Base-by-base conservation (phyloP, 2,113 vertebrate species). In the Ophiodon elongatus region DNA sequence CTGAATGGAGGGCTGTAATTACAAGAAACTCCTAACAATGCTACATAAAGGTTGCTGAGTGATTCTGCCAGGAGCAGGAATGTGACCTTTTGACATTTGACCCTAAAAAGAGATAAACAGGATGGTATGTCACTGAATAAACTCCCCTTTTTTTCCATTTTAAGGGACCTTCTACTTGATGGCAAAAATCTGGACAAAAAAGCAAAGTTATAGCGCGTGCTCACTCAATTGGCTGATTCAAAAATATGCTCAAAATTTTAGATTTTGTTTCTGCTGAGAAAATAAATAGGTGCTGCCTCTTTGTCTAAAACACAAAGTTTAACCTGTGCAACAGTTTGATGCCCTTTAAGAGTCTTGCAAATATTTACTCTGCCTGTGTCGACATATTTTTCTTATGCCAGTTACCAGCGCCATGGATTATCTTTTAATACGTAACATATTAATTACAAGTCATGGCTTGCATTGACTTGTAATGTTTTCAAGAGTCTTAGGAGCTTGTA, bases 61-160 rank as follows among this genome's bases (percentile, higher is more conserved):
- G 78, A 80, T 79, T 82, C 52, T 43, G 60, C 83, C 82, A 72
- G 74, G 73, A 82, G 65, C 74, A 84, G 88, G 94, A 95, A 95
- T 95, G 91, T 93, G 90, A 93, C 94, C 90, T 80, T 80, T 64
- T 91, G 86, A 89, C 91, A 82, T 86, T 63, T 88, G 86, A 91
- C 88, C 91, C 83, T 62, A n/a, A 47, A 79, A 76, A 43, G 23
- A 86, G 90, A 92, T 91, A 90, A 92, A 88, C 88, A 56, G 73
- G 85, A 88, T 72, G 56, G 80, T 79, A 73, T 83, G 76, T 47
- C 57, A 56, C 83, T 80, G 66, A 86, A 84, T 82, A 83, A 85
- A 84, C 84, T 73, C 35, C 67, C 62, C 62, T 25, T 52, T 59
- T n/a, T 73, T 29, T 50, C 8, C 27, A 11, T 81, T 81, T 79